Evolutionary conservation across 2,888 invertebrate genomes (phyloP).

Genomic region (Nephrotoma flavescens): DNA sequence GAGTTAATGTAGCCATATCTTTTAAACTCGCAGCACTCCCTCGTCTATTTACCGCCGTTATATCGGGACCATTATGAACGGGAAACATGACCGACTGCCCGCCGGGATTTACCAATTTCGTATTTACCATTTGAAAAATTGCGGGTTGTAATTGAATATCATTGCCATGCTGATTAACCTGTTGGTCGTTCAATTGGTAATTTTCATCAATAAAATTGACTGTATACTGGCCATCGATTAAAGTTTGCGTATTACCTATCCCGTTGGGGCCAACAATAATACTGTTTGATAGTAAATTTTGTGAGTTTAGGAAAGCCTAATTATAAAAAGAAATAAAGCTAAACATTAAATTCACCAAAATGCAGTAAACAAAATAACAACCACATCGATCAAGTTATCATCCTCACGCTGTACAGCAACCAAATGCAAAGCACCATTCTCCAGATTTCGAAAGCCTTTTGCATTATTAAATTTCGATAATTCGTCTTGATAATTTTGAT

Average conservation of each 20-base stretch:
- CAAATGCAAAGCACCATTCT: conserved; percentile 16
- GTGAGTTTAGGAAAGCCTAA: conserved; percentile 26
- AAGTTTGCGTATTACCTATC: conserved; percentile 16
- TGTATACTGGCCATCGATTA: not conserved
- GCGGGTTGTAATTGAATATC: conserved; percentile 11
- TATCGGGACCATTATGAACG: not conserved
- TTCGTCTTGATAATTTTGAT: not conserved
- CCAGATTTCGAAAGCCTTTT: conserved; percentile 13
- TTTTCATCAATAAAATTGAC: not conserved
- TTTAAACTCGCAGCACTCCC: not conserved
- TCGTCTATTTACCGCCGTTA: not conserved
- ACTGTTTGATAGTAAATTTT: conserved; percentile 22
- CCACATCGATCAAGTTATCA: conserved; percentile 28
- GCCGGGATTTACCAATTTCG: conserved; percentile 8
- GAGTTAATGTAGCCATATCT: conserved; percentile 8
- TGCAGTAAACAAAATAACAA: conserved; percentile 13
- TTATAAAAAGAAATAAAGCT: conserved; percentile 6
- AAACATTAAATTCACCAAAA: not conserved
- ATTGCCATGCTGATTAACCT: conserved; percentile 6
- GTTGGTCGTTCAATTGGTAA: not conserved
- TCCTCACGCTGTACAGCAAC: conserved; percentile 18
- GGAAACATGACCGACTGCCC: conserved; percentile 3
- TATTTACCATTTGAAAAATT: conserved; percentile 12
- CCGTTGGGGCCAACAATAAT: conserved; percentile 23
- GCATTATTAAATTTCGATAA: conserved; percentile 11